Percentiles rank a stretch among this genome's conserved stretches.
These are phyloP conservation scores for Cryptotis parvus DNA, from an alignment of 2,113 vertebrate species.

Conservation along the genomic window DNA sequence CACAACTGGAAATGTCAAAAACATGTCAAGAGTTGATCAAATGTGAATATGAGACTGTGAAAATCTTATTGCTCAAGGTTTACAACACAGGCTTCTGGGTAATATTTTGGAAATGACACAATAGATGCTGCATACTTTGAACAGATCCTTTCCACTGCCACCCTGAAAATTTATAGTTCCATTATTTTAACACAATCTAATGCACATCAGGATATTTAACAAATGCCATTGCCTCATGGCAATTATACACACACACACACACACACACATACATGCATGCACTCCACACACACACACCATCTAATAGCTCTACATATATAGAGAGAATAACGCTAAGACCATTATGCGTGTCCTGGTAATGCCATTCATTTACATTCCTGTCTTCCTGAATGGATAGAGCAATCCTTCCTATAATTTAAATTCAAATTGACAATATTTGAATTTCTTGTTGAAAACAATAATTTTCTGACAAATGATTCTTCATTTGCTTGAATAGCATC, in stretches of 20 bases:
- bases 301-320: background rate
- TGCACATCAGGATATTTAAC: constrained; percentile 24
- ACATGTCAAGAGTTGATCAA: constrained; percentile 16
- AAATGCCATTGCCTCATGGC: background rate
- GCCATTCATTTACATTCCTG: constrained; percentile 12
- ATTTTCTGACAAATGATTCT: constrained; percentile 62
- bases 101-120: background rate
- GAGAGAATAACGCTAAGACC: background rate
- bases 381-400: background rate
- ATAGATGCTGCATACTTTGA: background rate
- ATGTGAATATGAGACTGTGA: background rate
- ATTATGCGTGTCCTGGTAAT: constrained; percentile 5
- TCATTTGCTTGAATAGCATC: constrained; percentile 52
- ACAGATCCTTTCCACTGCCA: background rate
- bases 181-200: background rate
- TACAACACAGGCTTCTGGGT: background rate
- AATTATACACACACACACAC: background rate
- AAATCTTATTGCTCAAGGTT: background rate
- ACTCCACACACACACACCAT: background rate
- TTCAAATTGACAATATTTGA: constrained; percentile 69
- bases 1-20: constrained; percentile 24
- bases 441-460: constrained; percentile 65
- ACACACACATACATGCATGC: too few species aligned
- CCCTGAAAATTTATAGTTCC: background rate
- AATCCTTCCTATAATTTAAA: constrained; percentile 60